Base-by-base conservation (phyloP, 30 jellyfish, hydroid and myxozoan genomes). In the Rhopilema esculentum region DNA sequence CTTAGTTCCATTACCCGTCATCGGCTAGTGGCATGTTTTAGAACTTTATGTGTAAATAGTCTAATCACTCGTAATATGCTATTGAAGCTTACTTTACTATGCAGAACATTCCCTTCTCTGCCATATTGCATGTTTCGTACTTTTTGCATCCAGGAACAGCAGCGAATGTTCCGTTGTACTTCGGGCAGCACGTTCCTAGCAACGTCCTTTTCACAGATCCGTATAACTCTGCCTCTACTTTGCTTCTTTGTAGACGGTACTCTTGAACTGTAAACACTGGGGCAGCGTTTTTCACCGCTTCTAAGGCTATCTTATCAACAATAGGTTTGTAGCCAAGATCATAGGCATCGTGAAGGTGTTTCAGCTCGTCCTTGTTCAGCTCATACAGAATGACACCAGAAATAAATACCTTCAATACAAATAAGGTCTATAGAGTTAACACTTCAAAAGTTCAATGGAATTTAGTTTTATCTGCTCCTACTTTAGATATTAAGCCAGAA, bases 181-280 rank as follows among this genome's bases (percentile, higher is more conserved):
- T 81, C 9, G 89, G 88, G 49, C 97, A 89, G 89, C 97, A 89
- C 1, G 27, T 68, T 22, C 97, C 97, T 0, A 84, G 92, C 25
- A 89, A 83, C 1, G 89, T 89, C 16, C 0, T 15, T 64, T 33
- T 63, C n/a, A 57, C 92, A 2, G 92, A 84, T 8, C 50, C 61
- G 18, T 29, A 22, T 67, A 89, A 65, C 26, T 76, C 90, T 17
- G 62, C 72, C n/a, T 89, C 32, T 4, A 89, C 86, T 19, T 53
- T 69, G 31, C 28, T 66, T 61, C 97, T 79, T 27, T 79, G 80
- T 24, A 61, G 68, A 8, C 97, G 93, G 51, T 66, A 90, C 76
- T 90, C 84, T 19, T 19, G 66, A 22, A 90, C 93, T 15, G 90
- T 57, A 71, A 82, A 90, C 72, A 40, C 27, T 4, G 93, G 68